Evolutionary conservation across 2,113 vertebrate genomes (phyloP).

Genomic region (Gavialis gangeticus): DNA sequence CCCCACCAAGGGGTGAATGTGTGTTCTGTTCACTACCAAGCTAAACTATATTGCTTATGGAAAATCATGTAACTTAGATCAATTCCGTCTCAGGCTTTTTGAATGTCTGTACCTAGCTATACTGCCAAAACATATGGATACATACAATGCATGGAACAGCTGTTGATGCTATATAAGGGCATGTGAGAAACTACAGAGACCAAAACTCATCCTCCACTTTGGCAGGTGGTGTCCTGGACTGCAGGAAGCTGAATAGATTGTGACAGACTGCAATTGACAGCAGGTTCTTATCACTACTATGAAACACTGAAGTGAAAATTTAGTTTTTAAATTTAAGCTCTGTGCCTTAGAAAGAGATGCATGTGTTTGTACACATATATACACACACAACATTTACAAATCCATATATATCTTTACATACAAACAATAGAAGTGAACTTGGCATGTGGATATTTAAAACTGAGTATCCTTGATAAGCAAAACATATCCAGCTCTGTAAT

Average conservation of each 20-base stretch:
- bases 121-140: no score
- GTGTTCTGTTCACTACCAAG: no score
- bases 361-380: no score
- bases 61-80: no score
- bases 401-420: neutral
- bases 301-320: neutral
- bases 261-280: neutral
- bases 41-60: no score
- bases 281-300: neutral
- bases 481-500: constrained; percentile 61
- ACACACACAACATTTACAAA: no score
- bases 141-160: neutral
- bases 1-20: no score
- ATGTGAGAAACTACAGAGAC: rapidly evolving
- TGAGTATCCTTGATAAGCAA: constrained; percentile 17
- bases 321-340: neutral
- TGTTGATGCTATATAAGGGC: neutral
- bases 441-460: constrained; percentile 34
- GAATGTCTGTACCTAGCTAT: no score
- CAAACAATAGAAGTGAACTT: neutral
- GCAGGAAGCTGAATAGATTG: neutral
- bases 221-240: neutral
- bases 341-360: no score
- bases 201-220: neutral
- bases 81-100: no score